Evolutionary conservation across 1,140 invertebrate species (phyloP), one percentile per base, ranked within the genome.

Genomic region (Globodera rostochiensis): DNA sequence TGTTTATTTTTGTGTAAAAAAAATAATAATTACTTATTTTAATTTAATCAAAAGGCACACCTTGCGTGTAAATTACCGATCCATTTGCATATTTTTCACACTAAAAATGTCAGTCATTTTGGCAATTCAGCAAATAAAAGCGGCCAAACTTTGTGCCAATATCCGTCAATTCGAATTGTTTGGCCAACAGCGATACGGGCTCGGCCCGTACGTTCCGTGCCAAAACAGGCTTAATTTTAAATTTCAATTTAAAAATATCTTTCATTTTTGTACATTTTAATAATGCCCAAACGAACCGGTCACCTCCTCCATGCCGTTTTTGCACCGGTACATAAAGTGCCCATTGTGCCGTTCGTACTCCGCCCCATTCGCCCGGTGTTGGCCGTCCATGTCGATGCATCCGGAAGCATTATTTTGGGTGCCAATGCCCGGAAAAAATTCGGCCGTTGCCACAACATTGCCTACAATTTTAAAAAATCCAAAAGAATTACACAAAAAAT

Each of bases 21-120:
- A 36, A 36, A 36, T 36, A 47, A 79, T 45, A n/a, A 80, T 36
- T 25, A 25, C 25, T 1, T 25, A 25, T 25, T 25, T 45, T 3
- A 19, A 15, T 15, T 19, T 47, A n/a, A 21, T n/a, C 21, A 69
- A 49, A 49, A 45, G 7, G 25, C 47, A 21, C 11, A 84, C 85
- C 84, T 81, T 86, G 81, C 4, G 86, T 88, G 67, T 86, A 86
- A 60, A 86, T 73, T 46, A 88, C 85, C 6, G 85, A 84, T 6
- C 82, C 82, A 77, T 86, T 86, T 6, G 82, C 69, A 66, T 60
- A 79, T 36, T 70, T 80, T 57, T 84, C 60, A 45, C 86, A 86
- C 69, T 86, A 84, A 36, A 75, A 73, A 82, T 53, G 21, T 3
- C 19, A 46, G 11, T 53, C 45, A 8, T 53, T 77, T 6, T 1